phyloP scores from a whole-genome alignment of 1,140 invertebrate species.

The Drosophila tsacasi region DNA sequence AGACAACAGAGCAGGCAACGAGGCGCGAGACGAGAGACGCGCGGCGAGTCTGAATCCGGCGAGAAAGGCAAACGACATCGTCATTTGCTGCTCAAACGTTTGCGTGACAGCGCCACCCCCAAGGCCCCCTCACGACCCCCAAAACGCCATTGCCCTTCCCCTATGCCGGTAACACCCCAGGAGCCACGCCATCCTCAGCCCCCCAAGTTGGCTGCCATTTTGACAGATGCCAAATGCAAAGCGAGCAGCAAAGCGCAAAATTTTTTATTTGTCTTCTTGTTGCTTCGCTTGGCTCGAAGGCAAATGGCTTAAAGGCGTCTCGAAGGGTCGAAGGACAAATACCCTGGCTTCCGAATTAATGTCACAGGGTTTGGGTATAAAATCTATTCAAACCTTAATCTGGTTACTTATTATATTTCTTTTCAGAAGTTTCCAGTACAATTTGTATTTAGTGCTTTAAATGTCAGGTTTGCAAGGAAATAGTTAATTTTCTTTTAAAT shows the following conservation, averaged over 20 bases:
- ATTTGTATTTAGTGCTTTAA: too few relatives aligned
- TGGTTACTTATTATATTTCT: neutral
- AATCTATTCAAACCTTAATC: neutral
- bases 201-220: slow-evolving; percentile 55
- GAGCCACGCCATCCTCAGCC: slow-evolving; percentile 2
- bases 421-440: neutral
- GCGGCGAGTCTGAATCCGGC: slow-evolving; percentile 8
- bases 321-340: neutral
- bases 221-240: slow-evolving; percentile 78
- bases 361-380: neutral
- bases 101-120: slow-evolving; percentile 59
- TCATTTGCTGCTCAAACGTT: slow-evolving; percentile 69
- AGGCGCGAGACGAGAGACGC: neutral
- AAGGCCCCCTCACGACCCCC: neutral
- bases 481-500: too few relatives aligned
- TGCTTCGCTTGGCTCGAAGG: slow-evolving; percentile 47
- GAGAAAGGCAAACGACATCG: slow-evolving; percentile 48
- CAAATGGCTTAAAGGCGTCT: slow-evolving; percentile 10
- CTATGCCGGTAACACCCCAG: neutral
- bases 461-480: too few relatives aligned
- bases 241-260: slow-evolving; percentile 67
- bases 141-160: neutral
- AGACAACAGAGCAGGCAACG: slow-evolving; percentile 25
- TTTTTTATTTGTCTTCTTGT: slow-evolving; percentile 72
- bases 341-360: slow-evolving; percentile 3